A percentile compares a stretch with the other conserved stretches of the same genome.
Evolutionary conservation across 2,888 invertebrate genomes (phyloP).

Genomic region (Clitarchus hookeri): DNA sequence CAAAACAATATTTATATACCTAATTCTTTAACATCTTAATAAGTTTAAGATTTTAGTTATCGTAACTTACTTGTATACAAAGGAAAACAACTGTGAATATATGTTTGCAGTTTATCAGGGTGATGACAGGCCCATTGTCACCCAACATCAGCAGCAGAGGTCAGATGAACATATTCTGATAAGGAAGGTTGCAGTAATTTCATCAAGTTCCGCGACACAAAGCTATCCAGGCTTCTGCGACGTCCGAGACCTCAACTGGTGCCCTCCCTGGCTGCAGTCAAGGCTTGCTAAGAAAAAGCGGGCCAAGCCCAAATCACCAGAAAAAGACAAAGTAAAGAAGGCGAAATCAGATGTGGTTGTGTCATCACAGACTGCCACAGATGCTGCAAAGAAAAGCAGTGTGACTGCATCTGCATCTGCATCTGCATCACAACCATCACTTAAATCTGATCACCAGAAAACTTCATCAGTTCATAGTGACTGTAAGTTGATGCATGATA

Average conservation of each 20-base stretch:
- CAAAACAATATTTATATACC: neutral
- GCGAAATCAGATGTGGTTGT: neutral
- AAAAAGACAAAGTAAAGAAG: neutral
- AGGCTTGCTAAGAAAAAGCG: neutral
- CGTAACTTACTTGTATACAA: neutral
- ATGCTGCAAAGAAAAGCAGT: neutral
- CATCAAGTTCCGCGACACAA: neutral
- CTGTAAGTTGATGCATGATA: neutral
- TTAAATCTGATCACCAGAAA: neutral
- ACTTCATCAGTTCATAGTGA: neutral
- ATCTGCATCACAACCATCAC: neutral
- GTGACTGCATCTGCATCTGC: neutral
- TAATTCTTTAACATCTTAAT: neutral
- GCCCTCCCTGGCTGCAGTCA: slow-evolving; percentile 11
- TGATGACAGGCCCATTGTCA: neutral
- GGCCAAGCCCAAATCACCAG: neutral
- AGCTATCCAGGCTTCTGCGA: slow-evolving; percentile 20
- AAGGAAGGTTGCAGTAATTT: neutral
- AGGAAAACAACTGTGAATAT: neutral
- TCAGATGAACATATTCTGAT: neutral
- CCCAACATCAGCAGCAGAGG: neutral
- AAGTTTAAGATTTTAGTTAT: neutral
- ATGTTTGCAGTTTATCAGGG: neutral
- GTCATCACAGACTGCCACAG: neutral
- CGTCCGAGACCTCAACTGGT: slow-evolving; percentile 3